Conservation (phyloP, 64 coral and sea anemone genomes). For the Dendrophyllia cribrosa region DNA sequence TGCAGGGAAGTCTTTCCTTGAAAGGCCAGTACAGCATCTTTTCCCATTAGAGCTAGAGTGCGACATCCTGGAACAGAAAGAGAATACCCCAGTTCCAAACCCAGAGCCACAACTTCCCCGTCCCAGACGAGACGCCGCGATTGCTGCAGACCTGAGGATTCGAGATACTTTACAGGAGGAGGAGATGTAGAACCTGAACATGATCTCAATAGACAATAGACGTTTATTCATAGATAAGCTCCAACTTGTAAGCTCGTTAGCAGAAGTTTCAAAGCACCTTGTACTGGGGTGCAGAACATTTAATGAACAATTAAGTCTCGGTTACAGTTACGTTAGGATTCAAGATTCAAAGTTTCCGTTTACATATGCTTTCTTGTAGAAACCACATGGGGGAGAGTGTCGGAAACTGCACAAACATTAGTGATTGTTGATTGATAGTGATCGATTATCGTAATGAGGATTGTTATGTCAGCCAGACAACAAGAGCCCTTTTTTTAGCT, state of each 20-base stretch:
- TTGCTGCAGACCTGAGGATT: constrained; percentile 18
- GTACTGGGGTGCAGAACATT: not conserved
- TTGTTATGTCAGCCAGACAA: too few species aligned
- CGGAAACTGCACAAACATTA: too few species aligned
- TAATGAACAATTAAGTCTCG: constrained; percentile 5
- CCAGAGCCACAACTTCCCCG: not conserved
- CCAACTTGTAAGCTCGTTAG: not conserved
- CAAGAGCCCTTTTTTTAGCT: too few species aligned
- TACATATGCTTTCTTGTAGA: too few species aligned
- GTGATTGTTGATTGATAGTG: too few species aligned
- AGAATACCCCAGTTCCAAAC: not conserved
- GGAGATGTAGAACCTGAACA: constrained; percentile 22
- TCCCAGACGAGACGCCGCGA: constrained; percentile 44
- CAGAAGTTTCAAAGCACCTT: not conserved
- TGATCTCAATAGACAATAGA: constrained; percentile 4
- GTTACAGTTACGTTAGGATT: too few species aligned
- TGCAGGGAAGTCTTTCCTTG: too few species aligned
- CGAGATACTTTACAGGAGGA: constrained; percentile 3
- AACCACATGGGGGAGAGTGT: too few species aligned
- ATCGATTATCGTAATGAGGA: too few species aligned
- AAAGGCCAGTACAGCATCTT: constrained; percentile 19
- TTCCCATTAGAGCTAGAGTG: constrained; percentile 44
- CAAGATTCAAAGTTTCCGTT: too few species aligned
- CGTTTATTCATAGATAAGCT: not conserved
- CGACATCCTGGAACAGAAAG: not conserved